Evolutionary conservation across 2,113 vertebrate species (phyloP), one percentile per base, ranked within the genome.

Genomic region (Rhea americana): DNA sequence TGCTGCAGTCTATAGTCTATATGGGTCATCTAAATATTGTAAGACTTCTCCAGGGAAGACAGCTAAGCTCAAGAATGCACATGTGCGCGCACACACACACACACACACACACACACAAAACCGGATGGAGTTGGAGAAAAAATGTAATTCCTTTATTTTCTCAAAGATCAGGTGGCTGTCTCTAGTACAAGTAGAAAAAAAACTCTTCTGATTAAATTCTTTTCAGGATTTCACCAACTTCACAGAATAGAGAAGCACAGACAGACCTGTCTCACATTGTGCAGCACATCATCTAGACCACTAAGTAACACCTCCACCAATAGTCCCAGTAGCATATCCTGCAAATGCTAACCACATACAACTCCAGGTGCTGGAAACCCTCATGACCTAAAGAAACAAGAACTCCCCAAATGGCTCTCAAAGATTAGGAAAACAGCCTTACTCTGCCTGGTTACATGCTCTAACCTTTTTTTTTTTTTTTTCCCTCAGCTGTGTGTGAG

Each of bases 401-500:
- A 65, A 16, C 28, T 67, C 62, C 7, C 48, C 20, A 25, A 11
- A 28, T 26, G 66, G 14, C 21, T 47, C 4, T 19, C 10, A n/a
- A 78, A 50, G 35, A 51, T 8, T 7, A 79, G 48, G 51, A 12
- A 56, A 41, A n/a, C 3, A 43, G 32, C 80, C 32, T 45, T 43
- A 20, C 5, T 19, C 32, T 1, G 25, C 8, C 13, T 22, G 30
- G 32, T 15, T 22, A 61, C 0, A 0, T 1, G 11, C 32, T 35
- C 51, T 32, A 35, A 79, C 30, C 50, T 73, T 58, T 75, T 6
- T 35, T 35, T 35, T 35, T 35, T 35, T 35, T 35, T 35, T 0
- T 25, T 10, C 55, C 71, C 82, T 50, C 6, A 43, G 62, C 28
- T 48, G 4, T 0, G 30, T 6, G 22, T 9, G 25, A 3, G 61